A percentile compares a stretch with the other conserved stretches of the same genome.
Evolutionary conservation across 2,888 invertebrate genomes (phyloP).

Genomic region (Ochlodes sylvanus): DNA sequence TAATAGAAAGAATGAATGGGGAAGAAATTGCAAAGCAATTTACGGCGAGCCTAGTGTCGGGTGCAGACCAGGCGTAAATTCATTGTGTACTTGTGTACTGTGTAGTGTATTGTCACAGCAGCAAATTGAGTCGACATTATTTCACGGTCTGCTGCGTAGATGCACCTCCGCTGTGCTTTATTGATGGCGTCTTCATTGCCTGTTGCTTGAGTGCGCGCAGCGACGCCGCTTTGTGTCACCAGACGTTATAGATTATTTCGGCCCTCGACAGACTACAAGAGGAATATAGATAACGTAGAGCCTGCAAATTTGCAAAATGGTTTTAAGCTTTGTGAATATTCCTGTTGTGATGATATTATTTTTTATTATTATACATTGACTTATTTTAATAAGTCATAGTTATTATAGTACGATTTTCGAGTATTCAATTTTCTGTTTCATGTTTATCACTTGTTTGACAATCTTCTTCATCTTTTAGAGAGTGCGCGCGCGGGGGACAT

Average conservation of each 20-base stretch:
- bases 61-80: slow-evolving; percentile 48
- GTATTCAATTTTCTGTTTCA: too few relatives aligned
- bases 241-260: slow-evolving; percentile 32
- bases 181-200: slow-evolving; percentile 58
- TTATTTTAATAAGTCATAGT: too few relatives aligned
- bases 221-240: slow-evolving; percentile 33
- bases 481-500: too few relatives aligned
- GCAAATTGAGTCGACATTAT: slow-evolving; percentile 75
- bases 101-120: slow-evolving; percentile 65
- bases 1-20: slow-evolving; percentile 36
- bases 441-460: too few relatives aligned
- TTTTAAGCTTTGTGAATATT: neutral
- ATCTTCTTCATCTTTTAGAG: too few relatives aligned
- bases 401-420: too few relatives aligned
- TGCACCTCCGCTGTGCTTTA: slow-evolving; percentile 64
- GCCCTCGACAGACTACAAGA: slow-evolving; percentile 21
- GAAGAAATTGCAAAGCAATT: slow-evolving; percentile 35
- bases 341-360: too few relatives aligned
- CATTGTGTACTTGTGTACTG: slow-evolving; percentile 39
- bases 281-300: slow-evolving; percentile 6
- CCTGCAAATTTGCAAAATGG: neutral
- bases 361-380: too few relatives aligned
- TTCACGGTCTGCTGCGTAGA: slow-evolving; percentile 73
- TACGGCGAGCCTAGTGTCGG: slow-evolving; percentile 59
- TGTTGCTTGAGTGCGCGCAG: slow-evolving; percentile 43